Base-by-base conservation (phyloP, 2,888 invertebrate species). In the Dicranocentrus wangi region DNA sequence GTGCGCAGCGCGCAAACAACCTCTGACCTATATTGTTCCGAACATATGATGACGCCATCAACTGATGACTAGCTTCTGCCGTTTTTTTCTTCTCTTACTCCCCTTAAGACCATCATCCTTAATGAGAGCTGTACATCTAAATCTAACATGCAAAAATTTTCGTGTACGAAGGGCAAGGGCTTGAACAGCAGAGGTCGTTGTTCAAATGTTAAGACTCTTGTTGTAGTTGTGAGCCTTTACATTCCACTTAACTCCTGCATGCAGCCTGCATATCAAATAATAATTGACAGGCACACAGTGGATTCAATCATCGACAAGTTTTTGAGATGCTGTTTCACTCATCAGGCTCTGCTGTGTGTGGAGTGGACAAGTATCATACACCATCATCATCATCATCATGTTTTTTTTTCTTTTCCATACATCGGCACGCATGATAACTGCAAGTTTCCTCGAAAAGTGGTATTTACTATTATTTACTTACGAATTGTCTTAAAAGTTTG, bases 101-200 rank as follows among this genome's bases (percentile, higher is more conserved):
- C n/a, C n/a, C n/a, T n/a, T n/a, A n/a, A n/a, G n/a, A n/a, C n/a
- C n/a, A n/a, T n/a, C n/a, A 32, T 32, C 32, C 32, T 32, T 32
- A 32, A 32, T 7, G 10, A 32, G 32, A 32, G 32, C 32, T n/a
- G n/a, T n/a, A n/a, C n/a, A n/a, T n/a, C n/a, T n/a, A n/a, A n/a
- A n/a, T n/a, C n/a, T n/a, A n/a, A n/a, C n/a, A n/a, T n/a, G n/a
- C 21, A 23, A 1, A 72, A 28, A 28, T 39, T 72, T 72, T 72
- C 43, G 51, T 72, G 51, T 21, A 47, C 32, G 68, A 76, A 76
- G 76, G 76, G 76, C 76, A 76, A 76, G 76, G 76, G 43, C 76
- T 51, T 10, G n/a, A 27, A 39, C 1, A 39, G 39, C 23, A 58
- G 32, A 66, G 66, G 68, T 68, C 60, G 27, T n/a, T 68, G 19